Base-by-base conservation (phyloP, 2,113 vertebrate genomes). In the Tragulus kanchil region DNA sequence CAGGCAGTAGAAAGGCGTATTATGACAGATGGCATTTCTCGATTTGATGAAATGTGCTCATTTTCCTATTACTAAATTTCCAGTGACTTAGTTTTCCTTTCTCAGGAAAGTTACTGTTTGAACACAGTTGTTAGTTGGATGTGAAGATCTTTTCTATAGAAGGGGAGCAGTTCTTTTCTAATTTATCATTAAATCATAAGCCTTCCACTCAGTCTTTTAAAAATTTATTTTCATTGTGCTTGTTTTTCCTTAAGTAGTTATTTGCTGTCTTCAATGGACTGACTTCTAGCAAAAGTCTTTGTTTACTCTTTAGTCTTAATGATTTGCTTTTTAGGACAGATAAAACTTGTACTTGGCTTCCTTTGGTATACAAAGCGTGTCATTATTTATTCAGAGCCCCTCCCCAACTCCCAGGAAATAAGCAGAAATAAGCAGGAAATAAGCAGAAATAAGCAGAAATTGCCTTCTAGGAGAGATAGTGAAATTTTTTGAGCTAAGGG, bases 321-420 rank as follows among this genome's bases (percentile, higher is more conserved):
- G n/a, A 28, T 62, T 92, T 87, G 19, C 45, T 89, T 82, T 79
- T 58, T 67, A 82, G 31, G 77, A 50, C 28, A 85, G 36, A 15
- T 62, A 42, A 85, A 89, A 92, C 71, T 58, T 81, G 65, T 45
- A 26, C 48, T 64, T 95, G 16, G n/a, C 77, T 87, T 90, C 42
- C 52, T 78, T 95, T 69, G 31, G 31, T 62, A 50, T 50, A 61
- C 45, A 83, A 36, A 78, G 42, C 28, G 26, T 71, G 3, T 59
- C 56, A 92, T 85, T 58, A 45, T 45, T 93, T 81, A 26, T 73
- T 77, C 86, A 65, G 59, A 56, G 23, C 21, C 23, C 36, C 67
- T 77, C 36, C 48, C n/a, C 31, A 48, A 6, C 0, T 45, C 10
- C 13, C 14, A 36, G 0, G 17, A 52, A 77, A 58, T 62, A 87